Evolutionary conservation across 2,113 vertebrate species (phyloP).

Genomic region (Mionectes macconnelli): DNA sequence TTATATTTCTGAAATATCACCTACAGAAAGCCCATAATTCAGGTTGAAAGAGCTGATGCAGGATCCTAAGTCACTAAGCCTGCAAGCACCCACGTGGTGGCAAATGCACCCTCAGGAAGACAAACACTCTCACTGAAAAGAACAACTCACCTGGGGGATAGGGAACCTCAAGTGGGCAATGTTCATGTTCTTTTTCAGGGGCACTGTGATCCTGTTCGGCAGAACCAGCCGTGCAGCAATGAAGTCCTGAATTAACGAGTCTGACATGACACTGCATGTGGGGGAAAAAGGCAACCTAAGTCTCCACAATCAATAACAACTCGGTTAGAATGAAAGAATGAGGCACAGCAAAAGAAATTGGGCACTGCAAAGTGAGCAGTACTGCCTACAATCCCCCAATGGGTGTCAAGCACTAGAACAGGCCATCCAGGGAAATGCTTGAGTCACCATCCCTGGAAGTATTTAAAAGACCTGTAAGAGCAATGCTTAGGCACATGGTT

Average conservation of each 20-base stretch:
- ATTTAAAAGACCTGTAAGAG: background rate
- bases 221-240: slow-evolving; percentile 90
- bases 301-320: background rate
- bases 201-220: slow-evolving; percentile 92
- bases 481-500: background rate
- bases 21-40: background rate
- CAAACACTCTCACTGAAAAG: background rate
- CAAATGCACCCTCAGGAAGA: background rate
- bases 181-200: slow-evolving; percentile 89
- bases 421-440: background rate
- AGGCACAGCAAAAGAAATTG: background rate
- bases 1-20: background rate
- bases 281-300: background rate
- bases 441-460: background rate
- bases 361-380: background rate
- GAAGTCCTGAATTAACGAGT: slow-evolving; percentile 84
- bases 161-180: slow-evolving; percentile 89
- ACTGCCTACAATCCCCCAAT: background rate
- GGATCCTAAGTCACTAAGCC: background rate
- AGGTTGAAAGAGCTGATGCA: background rate
- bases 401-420: background rate
- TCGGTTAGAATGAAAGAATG: background rate
- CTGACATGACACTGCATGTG: slow-evolving; percentile 82
- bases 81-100: background rate
- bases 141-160: slow-evolving; percentile 86